Conservation (phyloP, 2,113 vertebrate species). For the Pelecanus crispus region DNA sequence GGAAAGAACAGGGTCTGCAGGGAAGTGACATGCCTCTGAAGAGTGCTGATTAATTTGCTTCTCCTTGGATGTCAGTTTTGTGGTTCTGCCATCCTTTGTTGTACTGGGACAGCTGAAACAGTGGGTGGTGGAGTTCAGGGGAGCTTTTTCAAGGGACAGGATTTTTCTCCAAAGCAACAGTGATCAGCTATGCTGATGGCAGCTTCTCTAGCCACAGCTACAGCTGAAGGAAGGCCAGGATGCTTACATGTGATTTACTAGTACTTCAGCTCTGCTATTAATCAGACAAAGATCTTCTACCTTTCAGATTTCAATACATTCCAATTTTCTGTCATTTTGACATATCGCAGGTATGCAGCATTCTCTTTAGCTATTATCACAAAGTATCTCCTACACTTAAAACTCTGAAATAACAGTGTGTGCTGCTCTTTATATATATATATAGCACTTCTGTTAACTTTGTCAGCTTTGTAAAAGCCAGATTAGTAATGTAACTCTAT, state of each 20-base stretch:
- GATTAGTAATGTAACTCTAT: not conserved
- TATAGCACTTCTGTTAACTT: not conserved
- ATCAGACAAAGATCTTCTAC: not conserved
- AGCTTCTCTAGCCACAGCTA: not conserved
- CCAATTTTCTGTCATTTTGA: constrained; percentile 36
- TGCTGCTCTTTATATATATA: not conserved
- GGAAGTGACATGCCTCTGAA: not conserved
- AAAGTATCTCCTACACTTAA: not conserved
- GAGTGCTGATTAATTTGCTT: not conserved
- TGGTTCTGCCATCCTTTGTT: not conserved
- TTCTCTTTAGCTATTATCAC: not conserved
- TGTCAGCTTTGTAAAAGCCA: not conserved
- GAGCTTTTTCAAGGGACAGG: not conserved
- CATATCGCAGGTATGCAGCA: not conserved
- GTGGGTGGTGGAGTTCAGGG: not conserved
- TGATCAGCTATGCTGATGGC: not conserved
- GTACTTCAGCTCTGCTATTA: not conserved
- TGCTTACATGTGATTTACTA: not conserved
- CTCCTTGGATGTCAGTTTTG: not conserved
- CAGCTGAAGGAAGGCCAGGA: not conserved
- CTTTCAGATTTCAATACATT: not conserved
- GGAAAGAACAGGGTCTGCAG: not conserved
- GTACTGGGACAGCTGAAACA: not conserved
- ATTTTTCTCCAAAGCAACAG: not conserved
- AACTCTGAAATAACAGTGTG: not conserved